These are phyloP conservation scores for Phortica variegata DNA, from an alignment of 1,140 invertebrate genomes.

Conservation along the genomic window DNA sequence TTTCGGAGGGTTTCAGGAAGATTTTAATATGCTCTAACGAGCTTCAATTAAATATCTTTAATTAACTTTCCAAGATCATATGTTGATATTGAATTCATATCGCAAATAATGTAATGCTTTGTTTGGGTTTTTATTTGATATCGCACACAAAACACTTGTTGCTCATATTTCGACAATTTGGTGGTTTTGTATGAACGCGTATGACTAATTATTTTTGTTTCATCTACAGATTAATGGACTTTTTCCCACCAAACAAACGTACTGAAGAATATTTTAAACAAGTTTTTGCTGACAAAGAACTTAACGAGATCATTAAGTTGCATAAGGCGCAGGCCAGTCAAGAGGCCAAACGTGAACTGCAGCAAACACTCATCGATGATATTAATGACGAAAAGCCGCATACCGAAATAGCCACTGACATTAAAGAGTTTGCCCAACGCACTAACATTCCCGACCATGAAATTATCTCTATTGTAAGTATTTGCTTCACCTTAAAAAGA, in stretches of 20 bases:
- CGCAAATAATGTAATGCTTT: conserved; percentile 41
- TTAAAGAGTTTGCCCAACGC: conserved; percentile 81
- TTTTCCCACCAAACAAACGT: conserved; percentile 90
- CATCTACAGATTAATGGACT: conserved; percentile 77
- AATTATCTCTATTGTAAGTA: conserved; percentile 74
- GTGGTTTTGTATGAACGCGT: no score
- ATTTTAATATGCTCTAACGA: conserved; percentile 23
- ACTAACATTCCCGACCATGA: conserved; percentile 86
- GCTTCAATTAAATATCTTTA: conserved; percentile 46
- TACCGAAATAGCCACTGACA: conserved; percentile 78
- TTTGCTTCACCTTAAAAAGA: background rate
- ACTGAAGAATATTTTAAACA: conserved; percentile 84
- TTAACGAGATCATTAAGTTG: conserved; percentile 84
- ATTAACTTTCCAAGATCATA: conserved; percentile 50
- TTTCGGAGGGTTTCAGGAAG: conserved; percentile 53
- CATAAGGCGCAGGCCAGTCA: conserved; percentile 88
- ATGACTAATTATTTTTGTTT: background rate
- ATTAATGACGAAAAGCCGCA: conserved; percentile 78
- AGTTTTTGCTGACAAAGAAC: conserved; percentile 81
- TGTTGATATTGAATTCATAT: conserved; percentile 26
- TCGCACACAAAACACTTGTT: conserved; percentile 27
- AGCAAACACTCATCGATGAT: conserved; percentile 74
- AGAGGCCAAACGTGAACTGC: conserved; percentile 79
- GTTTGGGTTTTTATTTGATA: conserved; percentile 51
- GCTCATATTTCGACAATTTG: no score